These are phyloP conservation scores for Euleptes europaea DNA, from an alignment of 2,113 vertebrate genomes.

Conservation along the genomic window DNA sequence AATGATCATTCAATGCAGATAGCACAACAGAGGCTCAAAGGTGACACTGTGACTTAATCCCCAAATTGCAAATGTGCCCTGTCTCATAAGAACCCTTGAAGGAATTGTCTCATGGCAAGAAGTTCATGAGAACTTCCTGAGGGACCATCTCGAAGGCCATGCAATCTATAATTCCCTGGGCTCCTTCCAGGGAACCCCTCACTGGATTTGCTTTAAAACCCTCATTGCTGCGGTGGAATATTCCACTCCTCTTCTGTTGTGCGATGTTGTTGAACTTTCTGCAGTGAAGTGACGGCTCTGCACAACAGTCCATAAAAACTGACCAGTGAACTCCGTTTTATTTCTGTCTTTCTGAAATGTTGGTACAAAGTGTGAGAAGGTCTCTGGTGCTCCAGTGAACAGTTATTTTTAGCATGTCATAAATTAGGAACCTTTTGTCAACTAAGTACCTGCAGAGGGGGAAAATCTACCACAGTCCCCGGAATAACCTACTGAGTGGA, in stretches of 20 bases:
- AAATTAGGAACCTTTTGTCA: not conserved
- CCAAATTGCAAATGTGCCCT: not conserved
- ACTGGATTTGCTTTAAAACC: not conserved
- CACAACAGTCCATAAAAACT: too few species aligned
- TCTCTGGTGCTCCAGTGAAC: not conserved
- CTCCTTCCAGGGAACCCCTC: not conserved
- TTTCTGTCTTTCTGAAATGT: slow-evolving; percentile 8
- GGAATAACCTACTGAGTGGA: not conserved
- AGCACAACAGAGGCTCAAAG: not conserved
- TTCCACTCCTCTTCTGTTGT: not conserved
- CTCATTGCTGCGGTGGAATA: not conserved
- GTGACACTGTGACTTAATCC: not conserved
- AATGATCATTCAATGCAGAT: not conserved
- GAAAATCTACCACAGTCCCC: not conserved
- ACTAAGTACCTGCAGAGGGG: not conserved
- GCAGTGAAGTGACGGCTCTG: accelerated
- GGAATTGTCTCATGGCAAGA: not conserved
- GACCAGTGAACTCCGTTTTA: not conserved
- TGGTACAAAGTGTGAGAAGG: not conserved
- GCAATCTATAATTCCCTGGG: not conserved
- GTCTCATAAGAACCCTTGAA: not conserved
- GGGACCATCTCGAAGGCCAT: not conserved
- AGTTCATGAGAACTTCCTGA: not conserved
- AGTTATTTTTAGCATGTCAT: not conserved
- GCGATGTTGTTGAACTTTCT: not conserved